These are phyloP conservation scores for Lathamus discolor DNA, from an alignment of 2,113 vertebrate genomes.

Conservation along the genomic window DNA sequence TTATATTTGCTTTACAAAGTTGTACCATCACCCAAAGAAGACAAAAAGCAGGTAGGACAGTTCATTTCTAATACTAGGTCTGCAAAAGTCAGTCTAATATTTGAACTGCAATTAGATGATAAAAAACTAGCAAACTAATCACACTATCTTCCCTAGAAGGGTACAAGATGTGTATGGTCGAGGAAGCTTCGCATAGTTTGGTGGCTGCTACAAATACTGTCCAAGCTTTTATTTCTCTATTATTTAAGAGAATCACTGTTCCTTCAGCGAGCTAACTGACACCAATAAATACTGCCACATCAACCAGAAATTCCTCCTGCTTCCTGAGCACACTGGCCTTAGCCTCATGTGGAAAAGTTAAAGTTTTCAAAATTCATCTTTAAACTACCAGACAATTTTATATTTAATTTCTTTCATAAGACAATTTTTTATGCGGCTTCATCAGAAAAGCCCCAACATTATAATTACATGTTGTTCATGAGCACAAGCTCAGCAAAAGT, in stretches of 20 bases:
- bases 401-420: background rate
- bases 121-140: background rate
- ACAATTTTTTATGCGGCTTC: background rate
- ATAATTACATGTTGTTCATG: background rate
- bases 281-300: background rate
- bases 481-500: background rate
- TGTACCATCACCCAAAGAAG: background rate
- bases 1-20: background rate
- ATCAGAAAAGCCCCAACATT: background rate
- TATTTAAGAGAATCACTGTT: background rate
- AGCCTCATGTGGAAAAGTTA: background rate
- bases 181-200: background rate
- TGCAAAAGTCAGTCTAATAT: background rate
- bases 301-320: background rate
- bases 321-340: rapidly evolving
- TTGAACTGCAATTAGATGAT: background rate
- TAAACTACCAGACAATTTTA: background rate
- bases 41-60: background rate
- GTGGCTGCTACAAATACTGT: background rate
- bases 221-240: background rate
- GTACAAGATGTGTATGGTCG: rapidly evolving
- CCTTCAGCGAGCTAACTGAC: background rate
- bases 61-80: background rate
- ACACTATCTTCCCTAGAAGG: rapidly evolving
- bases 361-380: background rate